Evolutionary conservation across 1,140 invertebrate species (phyloP), one percentile per base, ranked within the genome.

Genomic region (Globodera ellingtonae): DNA sequence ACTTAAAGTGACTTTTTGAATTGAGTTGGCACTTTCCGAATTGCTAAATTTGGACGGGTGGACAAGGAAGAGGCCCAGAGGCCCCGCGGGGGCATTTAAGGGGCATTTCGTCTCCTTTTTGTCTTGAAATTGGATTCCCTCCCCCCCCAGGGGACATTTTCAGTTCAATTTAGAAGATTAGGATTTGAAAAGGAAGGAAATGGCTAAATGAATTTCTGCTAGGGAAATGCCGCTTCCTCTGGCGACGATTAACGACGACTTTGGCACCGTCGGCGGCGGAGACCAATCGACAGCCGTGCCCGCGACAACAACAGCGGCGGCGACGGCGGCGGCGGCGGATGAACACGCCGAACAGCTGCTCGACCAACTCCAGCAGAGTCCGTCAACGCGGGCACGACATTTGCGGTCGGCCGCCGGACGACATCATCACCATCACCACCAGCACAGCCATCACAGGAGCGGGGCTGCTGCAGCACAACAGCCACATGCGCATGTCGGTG

Each of bases 1-100:
- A 77, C 47, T 77, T 77, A 48, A 77, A 69, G 75, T 69, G 59
- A 46, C 24, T 74, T 35, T 13, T 6, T 0, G 7, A 74, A 74
- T 74, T 15, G 15, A 71, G 21, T 46, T 5, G 18, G 24, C 24
- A 65, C 0, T 62, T 1, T 59, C 18, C 13, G 48, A 72, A 46
- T 46, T 72, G 44, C 1, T 13, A 15, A 21, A 21, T 72, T 47
- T 56, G 21, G 62, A 75, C 10, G 21, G 35, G 35, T 35, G 35
- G 35, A 35, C 35, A 3, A 35, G 35, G 35, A 35, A 0, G 35
- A 35, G 3, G 35, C 35, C 35, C 1, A 35, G 35, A 35, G 3
- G 35, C 35, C 35, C 35, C 35, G 35, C 3, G 35, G 35, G 35
- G 35, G 35, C 35, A 35, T 35, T 35, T 35, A 35, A 35, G 35